Conservation (phyloP, 2,888 invertebrate species). For the Dusona sp. region DNA sequence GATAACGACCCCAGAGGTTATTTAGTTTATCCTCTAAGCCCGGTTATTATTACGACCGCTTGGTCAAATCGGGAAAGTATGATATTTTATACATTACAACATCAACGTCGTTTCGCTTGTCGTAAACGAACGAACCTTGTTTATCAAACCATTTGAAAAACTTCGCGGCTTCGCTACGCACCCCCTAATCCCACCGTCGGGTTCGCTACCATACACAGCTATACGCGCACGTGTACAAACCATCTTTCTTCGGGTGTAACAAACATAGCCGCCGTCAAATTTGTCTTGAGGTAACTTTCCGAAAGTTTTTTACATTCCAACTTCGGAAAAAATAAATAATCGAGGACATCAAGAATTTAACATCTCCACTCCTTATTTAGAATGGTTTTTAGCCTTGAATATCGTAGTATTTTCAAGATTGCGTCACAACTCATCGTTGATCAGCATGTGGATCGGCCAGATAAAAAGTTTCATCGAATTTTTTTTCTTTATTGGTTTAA, state of each 20-base stretch:
- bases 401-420: background rate
- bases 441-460: background rate
- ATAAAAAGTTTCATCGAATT: background rate
- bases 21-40: slow-evolving; percentile 3
- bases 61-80: background rate
- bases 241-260: background rate
- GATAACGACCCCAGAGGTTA: background rate
- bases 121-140: background rate
- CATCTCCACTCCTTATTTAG: background rate
- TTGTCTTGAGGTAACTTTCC: background rate
- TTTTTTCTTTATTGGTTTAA: background rate
- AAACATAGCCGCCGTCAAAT: background rate
- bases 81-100: background rate
- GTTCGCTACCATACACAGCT: background rate
- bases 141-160: slow-evolving; percentile 4
- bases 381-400: background rate
- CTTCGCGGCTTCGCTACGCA: background rate
- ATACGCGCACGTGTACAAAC: background rate
- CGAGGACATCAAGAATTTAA: background rate
- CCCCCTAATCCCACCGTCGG: background rate
- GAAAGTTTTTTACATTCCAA: background rate
- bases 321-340: background rate
- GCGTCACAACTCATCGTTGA: background rate
- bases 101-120: background rate
- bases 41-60: background rate